Conservation (phyloP, 1,140 invertebrate genomes). For the Galendromus occidentalis region DNA sequence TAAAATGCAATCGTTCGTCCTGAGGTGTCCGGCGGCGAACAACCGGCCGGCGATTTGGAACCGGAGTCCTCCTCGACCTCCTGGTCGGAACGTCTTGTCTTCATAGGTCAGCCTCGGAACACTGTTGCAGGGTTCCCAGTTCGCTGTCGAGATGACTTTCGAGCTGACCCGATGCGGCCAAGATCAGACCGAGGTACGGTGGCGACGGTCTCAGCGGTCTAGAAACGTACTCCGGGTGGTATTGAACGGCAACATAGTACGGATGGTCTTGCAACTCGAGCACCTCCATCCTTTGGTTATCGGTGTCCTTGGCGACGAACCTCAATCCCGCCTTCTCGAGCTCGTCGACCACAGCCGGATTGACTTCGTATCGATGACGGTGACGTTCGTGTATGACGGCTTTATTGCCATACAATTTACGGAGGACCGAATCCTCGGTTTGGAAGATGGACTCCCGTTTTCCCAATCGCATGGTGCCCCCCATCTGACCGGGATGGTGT, state of each 20-base stretch:
- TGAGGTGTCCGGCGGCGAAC: no score
- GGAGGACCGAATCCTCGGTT: conserved; percentile 38
- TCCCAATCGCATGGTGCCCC: conserved; percentile 94
- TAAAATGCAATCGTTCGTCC: no score
- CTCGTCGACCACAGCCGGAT: conserved; percentile 55
- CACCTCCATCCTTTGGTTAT: conserved; percentile 56
- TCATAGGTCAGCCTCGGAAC: no score
- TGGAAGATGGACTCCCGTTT: conserved; percentile 65
- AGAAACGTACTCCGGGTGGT: conserved; percentile 91
- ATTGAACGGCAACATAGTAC: conserved; percentile 89
- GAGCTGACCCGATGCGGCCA: conserved; percentile 58
- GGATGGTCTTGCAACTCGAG: conserved; percentile 49
- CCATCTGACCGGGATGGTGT: conserved; percentile 74
- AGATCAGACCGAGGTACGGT: conserved; percentile 78
- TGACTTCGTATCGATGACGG: conserved; percentile 78
- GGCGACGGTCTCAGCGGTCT: conserved; percentile 79
- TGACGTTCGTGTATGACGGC: conserved; percentile 81
- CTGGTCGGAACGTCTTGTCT: no score
- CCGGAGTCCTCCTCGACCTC: no score
- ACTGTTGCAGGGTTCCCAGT: background rate
- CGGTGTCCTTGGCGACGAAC: conserved; percentile 60
- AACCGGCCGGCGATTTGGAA: no score
- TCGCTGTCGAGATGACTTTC: conserved; percentile 22
- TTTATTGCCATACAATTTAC: conserved; percentile 66
- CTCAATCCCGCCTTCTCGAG: conserved; percentile 62